Percentiles rank a stretch among this genome's conserved stretches.
Conservation (phyloP, 2,797 vertebrate genomes). For the Rousettus madagascariensis region DNA sequence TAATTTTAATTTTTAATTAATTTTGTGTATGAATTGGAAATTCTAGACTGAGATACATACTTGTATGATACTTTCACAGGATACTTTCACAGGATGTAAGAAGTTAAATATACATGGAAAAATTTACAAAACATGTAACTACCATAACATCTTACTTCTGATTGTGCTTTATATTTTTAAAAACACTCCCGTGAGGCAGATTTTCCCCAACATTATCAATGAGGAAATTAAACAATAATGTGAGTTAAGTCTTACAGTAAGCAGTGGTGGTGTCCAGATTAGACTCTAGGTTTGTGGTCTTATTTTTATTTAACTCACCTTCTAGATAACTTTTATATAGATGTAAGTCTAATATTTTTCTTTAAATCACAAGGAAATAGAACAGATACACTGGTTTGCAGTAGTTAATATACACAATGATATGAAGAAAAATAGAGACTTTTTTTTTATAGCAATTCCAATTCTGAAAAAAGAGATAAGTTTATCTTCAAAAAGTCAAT, state of each 20-base stretch:
- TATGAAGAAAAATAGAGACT: constrained; percentile 23
- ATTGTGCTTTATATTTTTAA: not conserved
- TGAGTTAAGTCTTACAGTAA: not conserved
- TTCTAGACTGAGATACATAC: not conserved
- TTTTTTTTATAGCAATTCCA: constrained; percentile 28
- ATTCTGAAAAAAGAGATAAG: constrained; percentile 38
- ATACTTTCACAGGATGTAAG: not conserved
- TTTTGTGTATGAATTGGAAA: not conserved
- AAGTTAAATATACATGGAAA: constrained; percentile 24
- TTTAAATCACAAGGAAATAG: constrained; percentile 52
- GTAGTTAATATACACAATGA: constrained; percentile 17
- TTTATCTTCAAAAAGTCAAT: constrained; percentile 58
- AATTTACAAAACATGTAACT: not conserved
- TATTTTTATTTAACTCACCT: constrained; percentile 34
- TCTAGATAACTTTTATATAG: constrained; percentile 36
- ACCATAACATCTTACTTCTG: not conserved
- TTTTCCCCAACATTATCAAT: not conserved
- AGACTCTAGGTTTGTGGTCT: not conserved
- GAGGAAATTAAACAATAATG: constrained; percentile 10
- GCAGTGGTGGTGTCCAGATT: not conserved
- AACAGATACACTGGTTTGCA: not conserved
- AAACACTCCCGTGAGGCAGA: not conserved
- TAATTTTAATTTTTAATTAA: constrained; percentile 31
- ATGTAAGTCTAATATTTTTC: constrained; percentile 41
- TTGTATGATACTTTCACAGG: not conserved